Evolutionary conservation across 2,797 vertebrate species (phyloP), one percentile per base, ranked within the genome.

Genomic region (Clamator glandarius): DNA sequence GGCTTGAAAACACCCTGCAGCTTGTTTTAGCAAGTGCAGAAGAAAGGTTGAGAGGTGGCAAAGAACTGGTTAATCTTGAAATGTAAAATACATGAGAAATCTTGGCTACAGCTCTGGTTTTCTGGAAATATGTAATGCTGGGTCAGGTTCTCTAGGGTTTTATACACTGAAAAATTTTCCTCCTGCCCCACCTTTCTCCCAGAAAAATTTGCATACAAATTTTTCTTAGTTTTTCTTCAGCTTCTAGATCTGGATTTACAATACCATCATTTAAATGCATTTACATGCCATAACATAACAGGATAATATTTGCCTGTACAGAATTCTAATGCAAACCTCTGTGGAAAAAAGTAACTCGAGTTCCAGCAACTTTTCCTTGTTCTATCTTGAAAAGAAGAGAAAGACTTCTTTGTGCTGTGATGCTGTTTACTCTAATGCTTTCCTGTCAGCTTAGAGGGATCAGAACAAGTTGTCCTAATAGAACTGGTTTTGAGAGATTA

Each of bases 91-190:
- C 15, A 2, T 19, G 16, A 26, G 46, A 80, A 88, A 50, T 62
- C 23, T 0, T 0, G 24, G 35, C 26, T 58, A 7, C 0, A 1
- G 23, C 69, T 76, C 23, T 52, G 74, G n/a, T 72, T 84, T 78
- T 87, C 44, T 61, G 69, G 39, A 82, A 52, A 57, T 39, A 51
- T 0, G 1, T 59, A 15, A 33, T 62, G 28, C 33, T 50, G 31
- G 5, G 48, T 44, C 44, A 81, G 48, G 39, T 77, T 57, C 25
- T 51, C 31, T 54, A 33, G 20, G 50, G 23, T 50, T 57, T 57
- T 44, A 20, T 57, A 23, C 8, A 16, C 6, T 23, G 44, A 62
- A n/a, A 83, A 54, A 7, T 33, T 92, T 52, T 74, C 23, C 7
- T 78, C 20, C 50, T 72, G 61, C 17, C 17, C 23, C 12, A 18